These are phyloP conservation scores for Procambarus virginalis DNA, from an alignment of 1,140 invertebrate genomes.

Conservation along the genomic window DNA sequence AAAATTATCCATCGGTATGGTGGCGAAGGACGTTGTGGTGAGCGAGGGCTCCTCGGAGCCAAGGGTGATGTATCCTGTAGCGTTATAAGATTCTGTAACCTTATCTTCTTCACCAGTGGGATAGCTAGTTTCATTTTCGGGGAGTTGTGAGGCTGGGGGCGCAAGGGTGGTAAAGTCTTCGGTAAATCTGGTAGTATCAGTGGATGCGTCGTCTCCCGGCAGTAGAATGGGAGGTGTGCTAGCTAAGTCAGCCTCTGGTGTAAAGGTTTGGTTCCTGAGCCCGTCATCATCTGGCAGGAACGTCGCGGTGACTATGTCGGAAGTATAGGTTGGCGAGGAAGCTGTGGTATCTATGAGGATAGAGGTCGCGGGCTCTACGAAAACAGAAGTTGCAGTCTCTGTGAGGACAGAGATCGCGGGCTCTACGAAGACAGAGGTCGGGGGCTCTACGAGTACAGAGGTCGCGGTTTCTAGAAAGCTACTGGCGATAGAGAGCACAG, in stretches of 20 bases:
- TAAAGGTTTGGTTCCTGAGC: constrained; percentile 8
- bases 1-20: not conserved
- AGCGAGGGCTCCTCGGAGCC: not conserved
- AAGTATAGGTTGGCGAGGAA: constrained; percentile 7
- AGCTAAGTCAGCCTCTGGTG: constrained; percentile 16
- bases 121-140: not conserved
- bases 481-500: constrained; percentile 14
- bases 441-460: too few species aligned
- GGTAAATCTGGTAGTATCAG: not conserved
- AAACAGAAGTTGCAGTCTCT: constrained; percentile 10
- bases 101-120: not conserved
- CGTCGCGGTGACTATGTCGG: constrained; percentile 7
- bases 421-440: too few species aligned
- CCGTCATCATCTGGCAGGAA: constrained; percentile 15
- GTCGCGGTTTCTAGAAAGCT: not conserved
- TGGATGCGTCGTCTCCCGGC: too few species aligned
- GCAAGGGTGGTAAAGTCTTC: not conserved
- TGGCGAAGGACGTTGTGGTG: not conserved
- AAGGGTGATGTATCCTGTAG: not conserved
- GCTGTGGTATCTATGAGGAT: constrained; percentile 28
- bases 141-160: not conserved
- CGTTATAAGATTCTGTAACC: not conserved
- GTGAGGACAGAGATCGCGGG: not conserved
- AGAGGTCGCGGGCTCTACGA: not conserved
- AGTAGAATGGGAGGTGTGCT: not conserved